These are phyloP conservation scores for Tragelaphus scriptus DNA, from an alignment of 2,113 vertebrate genomes.

Conservation along the genomic window DNA sequence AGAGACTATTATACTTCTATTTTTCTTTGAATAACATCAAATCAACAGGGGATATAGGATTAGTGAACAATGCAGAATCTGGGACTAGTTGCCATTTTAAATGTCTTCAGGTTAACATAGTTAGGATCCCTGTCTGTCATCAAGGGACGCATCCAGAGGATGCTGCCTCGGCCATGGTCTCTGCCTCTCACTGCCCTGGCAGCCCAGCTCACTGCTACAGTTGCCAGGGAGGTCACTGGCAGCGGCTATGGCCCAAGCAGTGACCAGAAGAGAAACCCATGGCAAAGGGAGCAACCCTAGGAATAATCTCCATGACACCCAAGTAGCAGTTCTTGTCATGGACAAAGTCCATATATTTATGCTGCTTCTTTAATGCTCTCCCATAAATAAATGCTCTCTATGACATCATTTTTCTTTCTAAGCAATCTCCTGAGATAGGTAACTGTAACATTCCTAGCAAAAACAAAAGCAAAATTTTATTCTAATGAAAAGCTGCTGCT, in stretches of 20 bases:
- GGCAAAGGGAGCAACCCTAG: neutral
- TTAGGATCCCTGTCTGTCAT: neutral
- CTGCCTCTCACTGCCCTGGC: neutral
- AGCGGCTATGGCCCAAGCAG: neutral
- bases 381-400: neutral
- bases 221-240: neutral
- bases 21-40: neutral
- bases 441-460: neutral
- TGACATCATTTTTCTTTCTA: neutral
- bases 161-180: neutral
- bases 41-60: neutral
- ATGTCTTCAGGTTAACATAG: neutral
- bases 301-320: neutral
- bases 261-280: neutral
- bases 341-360: neutral
- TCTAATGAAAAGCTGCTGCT: constrained; percentile 11
- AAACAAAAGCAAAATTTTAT: neutral
- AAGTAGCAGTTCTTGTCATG: neutral
- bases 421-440: neutral
- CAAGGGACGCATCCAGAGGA: neutral
- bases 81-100: neutral
- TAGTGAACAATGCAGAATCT: neutral
- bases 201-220: neutral
- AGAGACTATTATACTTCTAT: neutral
- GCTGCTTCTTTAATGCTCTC: neutral